phyloP scores from a whole-genome alignment of 2,888 invertebrate genomes.

The Tribolium freemani region DNA sequence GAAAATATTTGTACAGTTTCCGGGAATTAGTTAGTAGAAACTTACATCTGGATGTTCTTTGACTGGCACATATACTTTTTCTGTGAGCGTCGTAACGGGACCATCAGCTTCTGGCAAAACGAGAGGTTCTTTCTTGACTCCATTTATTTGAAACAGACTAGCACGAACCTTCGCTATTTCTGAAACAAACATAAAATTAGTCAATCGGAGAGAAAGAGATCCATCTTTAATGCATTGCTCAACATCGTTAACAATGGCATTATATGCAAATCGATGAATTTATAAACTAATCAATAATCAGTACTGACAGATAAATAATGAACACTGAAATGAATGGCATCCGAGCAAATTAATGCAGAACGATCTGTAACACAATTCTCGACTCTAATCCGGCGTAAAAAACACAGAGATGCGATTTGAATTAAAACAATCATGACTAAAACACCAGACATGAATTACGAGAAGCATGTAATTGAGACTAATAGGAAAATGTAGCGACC shows the following conservation, averaged over 20 bases:
- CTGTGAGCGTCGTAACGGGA: conserved; percentile 91
- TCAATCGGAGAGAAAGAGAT: conserved; percentile 2
- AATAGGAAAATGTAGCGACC: conserved; percentile 50
- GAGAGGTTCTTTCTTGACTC: conserved; percentile 93
- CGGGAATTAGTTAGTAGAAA: conserved; percentile 59
- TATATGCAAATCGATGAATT: conserved; percentile 27
- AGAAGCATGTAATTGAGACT: conserved; percentile 49
- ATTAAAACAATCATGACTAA: not conserved
- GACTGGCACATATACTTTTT: conserved; percentile 99
- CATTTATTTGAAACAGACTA: conserved; percentile 98
- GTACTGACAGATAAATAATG: conserved; percentile 32
- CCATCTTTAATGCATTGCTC: not conserved
- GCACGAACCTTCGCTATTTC: conserved; percentile 99
- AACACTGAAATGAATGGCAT: conserved; percentile 17
- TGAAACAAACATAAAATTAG: conserved; percentile 73
- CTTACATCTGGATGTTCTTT: conserved; percentile 99
- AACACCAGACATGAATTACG: conserved; percentile 40
- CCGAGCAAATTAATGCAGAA: conserved; percentile 16
- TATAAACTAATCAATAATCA: conserved; percentile 29
- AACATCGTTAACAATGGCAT: conserved; percentile 9
- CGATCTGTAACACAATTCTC: conserved; percentile 31
- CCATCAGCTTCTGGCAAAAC: conserved; percentile 93
- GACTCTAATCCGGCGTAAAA: conserved; percentile 7
- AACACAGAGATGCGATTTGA: not conserved
- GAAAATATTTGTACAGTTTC: too few species aligned